Base-by-base conservation (phyloP, 2,888 invertebrate genomes). In the Marronus borbonicus region DNA sequence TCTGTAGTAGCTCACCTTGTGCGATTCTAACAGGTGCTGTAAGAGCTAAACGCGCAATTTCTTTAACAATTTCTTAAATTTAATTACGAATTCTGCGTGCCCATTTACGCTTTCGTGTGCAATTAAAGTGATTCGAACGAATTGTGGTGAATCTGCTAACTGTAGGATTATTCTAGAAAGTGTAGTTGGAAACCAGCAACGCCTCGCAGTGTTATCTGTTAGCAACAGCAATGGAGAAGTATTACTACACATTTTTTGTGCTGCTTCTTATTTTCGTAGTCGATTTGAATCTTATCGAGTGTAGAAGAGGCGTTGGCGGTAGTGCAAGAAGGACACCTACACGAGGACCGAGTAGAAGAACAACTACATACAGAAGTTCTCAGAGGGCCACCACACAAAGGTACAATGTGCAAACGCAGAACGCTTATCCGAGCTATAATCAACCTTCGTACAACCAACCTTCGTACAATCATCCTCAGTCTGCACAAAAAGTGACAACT, bases 341-440 rank as follows among this genome's bases (percentile, higher is more conserved):
- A 5, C 50, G 74, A 17, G 50, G 78, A 17, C 78, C 78, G 3
- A 77, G 70, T 50, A 58, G 72, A 66, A 55, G 74, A 52, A 72
- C 78, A 28, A 75, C 75, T 1, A 62, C 75, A 4, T 58, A 58
- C 1, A 58, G 55, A 58, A 58, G 55, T 58, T 8, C 55, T n/a
- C 64, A 58, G n/a, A 75, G 75, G 24, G 62, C 44, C 8, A 78
- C 78, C 2, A 78, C 78, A 0, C 78, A 76, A 3, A 44, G 69
- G 31, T 78, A 78, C 70, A 64, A 70, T 39, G 39, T 78, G 1
- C 78, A 76, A 62, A 76, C 78, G 4, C 78, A 78, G 14, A 65
- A 75, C 31, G 76, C 78, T 14, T 60, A 76, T 50, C 76, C 76
- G 36, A 74, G 75, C 55, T 76, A 76, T 20, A 66, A 66, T 12